Conservation (phyloP, 2,888 invertebrate species). For the Cataglyphis rosenhaueri region DNA sequence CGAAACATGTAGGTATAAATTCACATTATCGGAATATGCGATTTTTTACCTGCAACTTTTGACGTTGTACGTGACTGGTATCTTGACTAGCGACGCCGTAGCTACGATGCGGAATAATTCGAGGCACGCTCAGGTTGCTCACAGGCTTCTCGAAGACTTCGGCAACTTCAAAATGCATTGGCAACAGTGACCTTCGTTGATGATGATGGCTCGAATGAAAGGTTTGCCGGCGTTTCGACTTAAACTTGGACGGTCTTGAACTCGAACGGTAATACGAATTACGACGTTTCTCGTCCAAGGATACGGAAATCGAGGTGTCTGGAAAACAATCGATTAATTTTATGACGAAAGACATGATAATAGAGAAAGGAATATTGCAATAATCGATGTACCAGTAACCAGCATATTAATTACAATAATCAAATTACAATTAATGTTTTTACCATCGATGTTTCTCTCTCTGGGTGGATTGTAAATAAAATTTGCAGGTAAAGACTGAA, state of each 20-base stretch:
- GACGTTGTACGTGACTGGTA: slow-evolving; percentile 48
- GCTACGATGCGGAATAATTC: slow-evolving; percentile 78
- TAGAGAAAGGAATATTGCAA: background rate
- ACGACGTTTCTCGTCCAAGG: slow-evolving; percentile 77
- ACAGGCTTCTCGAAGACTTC: slow-evolving; percentile 81
- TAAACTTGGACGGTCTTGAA: slow-evolving; percentile 79
- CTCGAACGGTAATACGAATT: slow-evolving; percentile 75
- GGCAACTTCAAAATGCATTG: slow-evolving; percentile 81
- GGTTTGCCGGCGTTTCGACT: slow-evolving; percentile 83
- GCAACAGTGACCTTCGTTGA: slow-evolving; percentile 72
- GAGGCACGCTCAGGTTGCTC: slow-evolving; percentile 82
- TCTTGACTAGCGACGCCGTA: slow-evolving; percentile 52
- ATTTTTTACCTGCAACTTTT: slow-evolving; percentile 63
- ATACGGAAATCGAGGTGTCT: slow-evolving; percentile 78
- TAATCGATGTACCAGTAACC: background rate
- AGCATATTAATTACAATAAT: background rate
- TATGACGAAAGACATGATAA: background rate
- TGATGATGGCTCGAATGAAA: slow-evolving; percentile 80
- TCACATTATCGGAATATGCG: background rate
- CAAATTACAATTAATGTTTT: slow-evolving; percentile 8
- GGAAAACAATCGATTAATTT: slow-evolving; percentile 18
- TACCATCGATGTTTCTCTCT: slow-evolving; percentile 78
- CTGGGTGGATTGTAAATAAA: slow-evolving; percentile 93
- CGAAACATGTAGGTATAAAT: background rate
- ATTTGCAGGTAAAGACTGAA: slow-evolving; percentile 93